Percentiles rank a stretch among this genome's conserved stretches.
Conservation (phyloP, 2,888 invertebrate genomes). For the Torymus texanus region DNA sequence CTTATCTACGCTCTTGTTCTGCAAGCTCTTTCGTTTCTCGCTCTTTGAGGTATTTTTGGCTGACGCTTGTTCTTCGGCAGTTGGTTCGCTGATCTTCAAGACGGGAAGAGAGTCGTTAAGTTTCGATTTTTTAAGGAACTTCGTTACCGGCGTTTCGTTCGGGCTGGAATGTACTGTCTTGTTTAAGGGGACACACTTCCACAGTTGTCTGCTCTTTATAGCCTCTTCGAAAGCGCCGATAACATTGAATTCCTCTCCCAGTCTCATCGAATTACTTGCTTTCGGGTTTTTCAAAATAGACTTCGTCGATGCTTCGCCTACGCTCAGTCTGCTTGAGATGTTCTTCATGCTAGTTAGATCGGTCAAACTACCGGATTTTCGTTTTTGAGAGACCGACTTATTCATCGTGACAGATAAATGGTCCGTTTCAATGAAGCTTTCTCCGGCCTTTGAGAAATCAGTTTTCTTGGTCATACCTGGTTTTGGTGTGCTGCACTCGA, state of each 20-base stretch:
- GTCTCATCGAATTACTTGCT: constrained; percentile 1
- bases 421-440: constrained; percentile 10
- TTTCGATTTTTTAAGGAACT: constrained; percentile 66
- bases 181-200: constrained; percentile 49
- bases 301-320: constrained; percentile 1
- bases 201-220: constrained; percentile 32
- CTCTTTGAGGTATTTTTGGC: constrained; percentile 33
- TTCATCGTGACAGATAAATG: constrained; percentile 18
- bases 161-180: constrained; percentile 16
- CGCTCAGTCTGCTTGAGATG: constrained; percentile 12
- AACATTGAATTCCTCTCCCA: neutral
- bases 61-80: neutral
- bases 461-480: constrained; percentile 22
- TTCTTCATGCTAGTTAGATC: constrained; percentile 39
- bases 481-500: constrained; percentile 53
- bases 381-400: constrained; percentile 9
- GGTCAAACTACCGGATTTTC: constrained; percentile 46
- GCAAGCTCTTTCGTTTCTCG: constrained; percentile 1
- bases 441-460: constrained; percentile 9
- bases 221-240: neutral
- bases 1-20: neutral
- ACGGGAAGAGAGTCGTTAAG: constrained; percentile 66
- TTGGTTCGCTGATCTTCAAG: constrained; percentile 37
- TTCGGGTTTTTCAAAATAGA: neutral
- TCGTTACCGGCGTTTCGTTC: constrained; percentile 62